A percentile compares a stretch with the other conserved stretches of the same genome.
These are phyloP conservation scores for Electrona antarctica DNA, from an alignment of 2,113 vertebrate species.

Conservation along the genomic window DNA sequence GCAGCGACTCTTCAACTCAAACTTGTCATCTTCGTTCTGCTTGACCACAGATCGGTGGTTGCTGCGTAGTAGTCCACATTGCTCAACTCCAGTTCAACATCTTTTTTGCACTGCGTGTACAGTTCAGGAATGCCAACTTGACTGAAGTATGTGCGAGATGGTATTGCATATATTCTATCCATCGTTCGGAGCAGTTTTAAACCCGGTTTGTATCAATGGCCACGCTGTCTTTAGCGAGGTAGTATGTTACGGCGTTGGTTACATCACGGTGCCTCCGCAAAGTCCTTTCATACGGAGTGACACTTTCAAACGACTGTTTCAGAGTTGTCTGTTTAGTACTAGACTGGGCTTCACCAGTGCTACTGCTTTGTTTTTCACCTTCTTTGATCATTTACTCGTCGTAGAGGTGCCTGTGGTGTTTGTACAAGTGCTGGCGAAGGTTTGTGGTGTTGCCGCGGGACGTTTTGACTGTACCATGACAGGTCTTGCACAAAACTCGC, in stretches of 20 bases:
- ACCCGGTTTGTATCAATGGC: slow-evolving; percentile 23
- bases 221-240: slow-evolving; percentile 25
- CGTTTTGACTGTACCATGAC: neutral
- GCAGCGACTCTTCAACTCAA: slow-evolving; percentile 21
- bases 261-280: slow-evolving; percentile 21
- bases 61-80: neutral
- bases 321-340: too few relatives aligned
- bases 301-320: too few relatives aligned
- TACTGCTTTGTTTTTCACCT: too few relatives aligned
- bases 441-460: slow-evolving; percentile 21
- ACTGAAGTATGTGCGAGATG: slow-evolving; percentile 26
- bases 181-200: slow-evolving; percentile 18
- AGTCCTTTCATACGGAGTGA: too few relatives aligned
- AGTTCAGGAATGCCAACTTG: slow-evolving; percentile 13
- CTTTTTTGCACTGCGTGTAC: slow-evolving; percentile 22
- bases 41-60: slow-evolving; percentile 26
- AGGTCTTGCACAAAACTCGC: neutral
- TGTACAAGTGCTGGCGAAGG: slow-evolving; percentile 29
- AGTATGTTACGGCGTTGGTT: slow-evolving; percentile 18
- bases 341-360: too few relatives aligned
- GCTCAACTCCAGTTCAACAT: slow-evolving; percentile 4
- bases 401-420: slow-evolving; percentile 25
- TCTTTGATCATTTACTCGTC: slow-evolving; percentile 17
- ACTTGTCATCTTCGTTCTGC: slow-evolving; percentile 9
- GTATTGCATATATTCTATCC: slow-evolving; percentile 20